Evolutionary conservation across 2,888 invertebrate species (phyloP), one percentile per base, ranked within the genome.

Genomic region (Metellina segmentata): DNA sequence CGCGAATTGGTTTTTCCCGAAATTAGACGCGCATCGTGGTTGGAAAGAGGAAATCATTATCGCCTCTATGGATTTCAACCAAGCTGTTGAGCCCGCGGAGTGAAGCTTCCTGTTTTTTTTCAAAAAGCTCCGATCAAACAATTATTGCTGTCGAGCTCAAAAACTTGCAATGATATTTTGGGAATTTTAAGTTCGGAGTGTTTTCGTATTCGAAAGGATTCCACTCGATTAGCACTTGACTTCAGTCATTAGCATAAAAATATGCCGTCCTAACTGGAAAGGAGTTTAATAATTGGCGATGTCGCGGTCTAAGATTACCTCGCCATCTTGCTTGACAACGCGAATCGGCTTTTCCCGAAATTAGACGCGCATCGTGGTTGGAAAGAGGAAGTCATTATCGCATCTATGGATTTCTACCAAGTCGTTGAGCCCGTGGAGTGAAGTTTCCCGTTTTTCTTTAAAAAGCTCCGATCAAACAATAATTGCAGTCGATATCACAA

Each of bases 21-120:
- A 85, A 85, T 78, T 71, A 89, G 71, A 83, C 48, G 81, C 72
- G 81, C 74, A 34, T 34, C 75, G 69, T 19, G 61, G 51, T 82
- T 78, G 69, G 48, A 51, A 71, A 16, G 69, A 85, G 74, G 81
- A 90, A 90, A 83, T 89, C 83, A 78, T n/a, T n/a, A 83, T 82
- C 77, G 70, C 78, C n/a, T 77, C 89, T 83, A 5, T 16, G 19
- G 51, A 53, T 71, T 34, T 51, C 81, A 61, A 16, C 79, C 49
- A 86, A 78, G 78, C 78, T 71, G 78, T 83, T 83, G 71, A 70
- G 77, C n/a, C 75, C n/a, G 51, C 49, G 19, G 19, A 8, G 48
- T 16, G 75, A 49, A 74, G n/a, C n/a, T n/a, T n/a, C n/a, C n/a
- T n/a, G n/a, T n/a, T n/a, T n/a, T n/a, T 49, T 48, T 11, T 61